Evolutionary conservation across 1,140 invertebrate species (phyloP), one percentile per base, ranked within the genome.

Genomic region (Drusus annulatus): DNA sequence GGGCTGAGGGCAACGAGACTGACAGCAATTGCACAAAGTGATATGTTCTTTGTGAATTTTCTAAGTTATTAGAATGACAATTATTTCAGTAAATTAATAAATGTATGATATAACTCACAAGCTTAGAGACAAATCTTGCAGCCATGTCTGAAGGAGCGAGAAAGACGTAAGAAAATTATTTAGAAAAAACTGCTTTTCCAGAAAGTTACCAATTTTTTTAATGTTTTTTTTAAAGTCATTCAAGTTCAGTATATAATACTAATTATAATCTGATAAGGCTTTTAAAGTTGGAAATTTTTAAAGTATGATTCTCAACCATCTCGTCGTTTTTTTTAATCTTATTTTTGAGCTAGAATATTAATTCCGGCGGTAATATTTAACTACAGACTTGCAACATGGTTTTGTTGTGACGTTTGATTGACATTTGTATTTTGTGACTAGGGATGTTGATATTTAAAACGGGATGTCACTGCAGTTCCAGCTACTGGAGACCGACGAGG

Each of bases 121-220:
- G 87, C 88, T 89, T 90, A 85, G 86, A 87, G 86, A 90, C 88
- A 84, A 90, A 86, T 88, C 88, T 90, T 84, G 87, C 86, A 85
- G 89, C 89, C 89, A 90, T 90, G 88, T 87, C 87, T 85, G 86
- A 86, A 86, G 85, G 86, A 86, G 86, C 86, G 86, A 86, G 85
- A 87, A 86, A 86, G 87, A 86, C 71, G 51, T 56, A 36, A 75
- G 52, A 75, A 58, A 75, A 74, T 50, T 50, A 73, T 75, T 58
- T 25, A 31, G 71, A 75, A 58, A 31, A 60, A 21, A 19, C 23
- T 25, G 21, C 58, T 21, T 25, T 13, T 13, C 36, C 36, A 45
- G 10, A 45, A 45, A 45, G 10, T 13, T 45, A 45, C 0, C n/a
- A n/a, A n/a, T n/a, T n/a, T n/a, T n/a, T n/a, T n/a, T n/a, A n/a